Percentiles rank a stretch among this genome's conserved stretches.
Conservation (phyloP, 53 echinoderm and acorn worm genomes). For the Echinometra lucunter region DNA sequence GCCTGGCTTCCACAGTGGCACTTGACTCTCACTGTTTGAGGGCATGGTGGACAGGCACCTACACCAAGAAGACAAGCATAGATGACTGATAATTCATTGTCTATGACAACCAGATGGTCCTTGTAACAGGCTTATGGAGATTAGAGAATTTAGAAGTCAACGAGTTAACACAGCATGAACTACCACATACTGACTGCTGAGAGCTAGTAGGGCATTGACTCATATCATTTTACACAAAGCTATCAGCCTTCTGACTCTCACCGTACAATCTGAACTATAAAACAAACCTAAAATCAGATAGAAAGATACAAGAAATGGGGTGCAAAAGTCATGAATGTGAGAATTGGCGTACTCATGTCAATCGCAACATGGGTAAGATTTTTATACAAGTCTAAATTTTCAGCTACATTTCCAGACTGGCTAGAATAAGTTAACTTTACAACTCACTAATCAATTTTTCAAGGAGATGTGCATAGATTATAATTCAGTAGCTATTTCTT, state of each 20-base stretch:
- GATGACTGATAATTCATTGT: not conserved
- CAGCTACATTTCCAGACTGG: not conserved
- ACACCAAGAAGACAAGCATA: not conserved
- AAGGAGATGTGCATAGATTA: no score
- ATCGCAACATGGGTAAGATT: not conserved
- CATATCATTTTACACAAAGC: no score
- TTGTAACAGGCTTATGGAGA: no score
- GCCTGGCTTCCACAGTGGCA: conserved; percentile 86
- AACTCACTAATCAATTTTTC: not conserved
- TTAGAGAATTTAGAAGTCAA: no score
- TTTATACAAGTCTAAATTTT: not conserved
- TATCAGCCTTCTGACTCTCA: no score
- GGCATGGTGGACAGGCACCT: conserved; percentile 99
- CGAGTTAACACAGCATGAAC: not conserved
- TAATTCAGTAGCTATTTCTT: no score
- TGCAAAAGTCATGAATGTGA: not conserved
- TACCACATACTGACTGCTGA: no score
- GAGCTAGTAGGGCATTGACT: no score
- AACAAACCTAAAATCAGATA: not conserved
- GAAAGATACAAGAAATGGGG: not conserved
- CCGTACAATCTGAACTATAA: not conserved
- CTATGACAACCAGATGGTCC: no score
- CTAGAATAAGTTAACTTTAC: not conserved
- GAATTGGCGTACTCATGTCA: not conserved
- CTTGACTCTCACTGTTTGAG: conserved; percentile 82